Evolutionary conservation across 2,797 vertebrate genomes (phyloP), one percentile per base, ranked within the genome.

Genomic region (Micromesistius poutassou): DNA sequence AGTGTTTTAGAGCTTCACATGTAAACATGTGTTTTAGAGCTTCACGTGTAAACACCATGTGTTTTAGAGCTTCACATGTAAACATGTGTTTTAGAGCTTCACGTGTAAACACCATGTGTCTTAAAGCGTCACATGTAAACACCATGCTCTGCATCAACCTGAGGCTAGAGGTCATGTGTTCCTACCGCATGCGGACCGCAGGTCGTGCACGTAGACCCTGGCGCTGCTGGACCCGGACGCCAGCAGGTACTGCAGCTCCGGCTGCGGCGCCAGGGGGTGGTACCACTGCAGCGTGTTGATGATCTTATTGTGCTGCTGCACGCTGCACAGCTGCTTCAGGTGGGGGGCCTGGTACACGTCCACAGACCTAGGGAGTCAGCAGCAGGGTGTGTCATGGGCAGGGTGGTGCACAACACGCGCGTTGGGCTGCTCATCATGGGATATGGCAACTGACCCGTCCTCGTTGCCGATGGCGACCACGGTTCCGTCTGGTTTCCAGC

Each of bases 291-390:
- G 87, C 0, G 93, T 85, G 12, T 99, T 99, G 83, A 99, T 96
- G 84, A 98, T 94, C 87, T 99, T 99, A 91, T 98, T 97, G 78
- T 99, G 98, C 83, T 98, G 97, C 91, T 98, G 97, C 76, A 99
- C 91, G 78, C 94, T 96, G 89, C 98, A 98, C 78, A 99, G 89
- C 78, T 97, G 85, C 89, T 91, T 94, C 89, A 99, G 84, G 35
- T 72, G 82, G 4, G 97, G 97, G 6, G 94, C 94, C 78, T 90
- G 92, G 76, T 96, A 96, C 83, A 99, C 90, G 19, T 99, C 97
- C 31, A 99, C 94, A 0, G 96, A 97, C 76, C 98, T 99, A 91
- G 30, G 84, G 13, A 75, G 25, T 30, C 77, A 36, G 1, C 33
- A 4, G 33, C 33, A 33, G 2, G 33, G 33, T 33, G 33, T 5